phyloP scores from a whole-genome alignment of 2,797 vertebrate genomes.

The Mycteria americana region DNA sequence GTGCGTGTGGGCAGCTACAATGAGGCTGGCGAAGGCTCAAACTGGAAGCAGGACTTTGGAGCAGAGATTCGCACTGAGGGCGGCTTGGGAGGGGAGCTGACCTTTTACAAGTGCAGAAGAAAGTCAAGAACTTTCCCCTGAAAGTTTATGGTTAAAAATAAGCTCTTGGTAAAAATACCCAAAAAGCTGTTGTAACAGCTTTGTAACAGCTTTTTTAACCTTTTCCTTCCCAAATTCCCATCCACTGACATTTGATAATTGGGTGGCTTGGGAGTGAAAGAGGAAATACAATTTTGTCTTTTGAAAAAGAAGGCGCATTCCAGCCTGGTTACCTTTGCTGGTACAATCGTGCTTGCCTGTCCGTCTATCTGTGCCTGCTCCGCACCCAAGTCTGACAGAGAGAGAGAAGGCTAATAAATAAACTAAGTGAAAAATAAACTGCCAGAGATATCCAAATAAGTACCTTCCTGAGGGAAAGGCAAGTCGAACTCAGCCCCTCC shows the following conservation, averaged over 20 bases:
- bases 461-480: neutral
- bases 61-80: neutral
- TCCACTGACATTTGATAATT: neutral
- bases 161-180: neutral
- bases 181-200: neutral
- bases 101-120: neutral
- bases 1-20: neutral
- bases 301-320: neutral
- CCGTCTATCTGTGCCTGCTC: neutral
- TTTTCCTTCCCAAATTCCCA: neutral
- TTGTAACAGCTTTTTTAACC: neutral
- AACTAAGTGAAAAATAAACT: neutral
- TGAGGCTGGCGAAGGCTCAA: neutral
- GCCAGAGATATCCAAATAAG: neutral
- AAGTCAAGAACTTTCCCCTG: neutral
- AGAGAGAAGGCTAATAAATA: neutral
- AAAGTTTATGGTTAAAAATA: neutral
- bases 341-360: neutral
- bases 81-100: neutral
- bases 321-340: neutral
- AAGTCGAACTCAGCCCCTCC: neutral
- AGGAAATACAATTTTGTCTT: neutral
- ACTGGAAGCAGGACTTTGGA: neutral
- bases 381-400: neutral
- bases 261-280: neutral